phyloP scores from a whole-genome alignment of 2,888 invertebrate species.

The Muscina levida region DNA sequence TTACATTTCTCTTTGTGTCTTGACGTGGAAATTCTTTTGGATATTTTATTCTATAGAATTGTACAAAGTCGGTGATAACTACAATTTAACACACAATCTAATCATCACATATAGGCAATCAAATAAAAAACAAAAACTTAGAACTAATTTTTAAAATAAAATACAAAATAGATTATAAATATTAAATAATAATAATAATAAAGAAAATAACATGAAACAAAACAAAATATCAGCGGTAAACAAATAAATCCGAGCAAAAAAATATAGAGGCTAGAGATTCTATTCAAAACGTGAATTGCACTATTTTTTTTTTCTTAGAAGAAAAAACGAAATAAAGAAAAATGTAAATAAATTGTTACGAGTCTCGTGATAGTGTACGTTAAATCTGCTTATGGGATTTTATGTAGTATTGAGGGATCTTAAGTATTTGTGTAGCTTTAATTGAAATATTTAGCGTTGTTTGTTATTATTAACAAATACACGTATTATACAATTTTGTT shows the following conservation, averaged over 20 bases:
- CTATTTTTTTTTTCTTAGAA: too few species aligned
- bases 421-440: conserved; percentile 51
- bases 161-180: background rate
- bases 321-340: conserved; percentile 11
- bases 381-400: background rate
- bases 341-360: conserved; percentile 22
- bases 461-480: conserved; percentile 42
- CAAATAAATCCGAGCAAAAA: background rate
- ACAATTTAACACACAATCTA: conserved; percentile 66
- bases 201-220: background rate
- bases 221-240: background rate
- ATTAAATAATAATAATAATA: background rate
- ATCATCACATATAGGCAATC: conserved; percentile 53
- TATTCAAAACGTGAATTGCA: conserved; percentile 36
- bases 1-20: conserved; percentile 46
- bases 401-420: conserved; percentile 4
- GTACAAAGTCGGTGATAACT: conserved; percentile 52
- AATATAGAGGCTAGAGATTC: conserved; percentile 9
- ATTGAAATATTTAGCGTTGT: too few species aligned
- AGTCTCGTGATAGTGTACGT: too few species aligned
- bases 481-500: conserved; percentile 58
- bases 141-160: background rate
- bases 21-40: background rate
- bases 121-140: conserved; percentile 18
- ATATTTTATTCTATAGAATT: conserved; percentile 39